A percentile compares a stretch with the other conserved stretches of the same genome.
Conservation (phyloP, 2,888 invertebrate species). For the Drosophila lutescens region DNA sequence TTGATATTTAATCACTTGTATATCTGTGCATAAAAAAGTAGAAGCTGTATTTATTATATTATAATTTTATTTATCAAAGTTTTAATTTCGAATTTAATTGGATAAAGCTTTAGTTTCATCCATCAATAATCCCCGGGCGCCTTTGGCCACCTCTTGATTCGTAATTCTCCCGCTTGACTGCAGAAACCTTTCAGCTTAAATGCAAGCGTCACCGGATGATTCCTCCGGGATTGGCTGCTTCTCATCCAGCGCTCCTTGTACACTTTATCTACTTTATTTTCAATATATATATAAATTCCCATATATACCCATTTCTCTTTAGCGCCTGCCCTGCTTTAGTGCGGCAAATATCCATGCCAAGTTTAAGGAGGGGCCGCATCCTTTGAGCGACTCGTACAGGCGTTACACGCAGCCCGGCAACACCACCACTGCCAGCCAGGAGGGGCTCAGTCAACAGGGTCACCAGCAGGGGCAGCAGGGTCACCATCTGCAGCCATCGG, state of each 20-base stretch:
- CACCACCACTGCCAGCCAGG: slow-evolving; percentile 35
- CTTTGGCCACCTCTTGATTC: slow-evolving; percentile 14
- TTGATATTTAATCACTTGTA: too few species aligned
- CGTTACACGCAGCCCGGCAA: slow-evolving; percentile 66
- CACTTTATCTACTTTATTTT: too few species aligned
- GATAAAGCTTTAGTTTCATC: too few species aligned
- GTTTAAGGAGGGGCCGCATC: slow-evolving; percentile 73
- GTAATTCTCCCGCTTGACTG: slow-evolving; percentile 2
- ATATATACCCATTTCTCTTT: neutral
- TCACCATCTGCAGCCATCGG: slow-evolving; percentile 11
- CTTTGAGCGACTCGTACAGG: slow-evolving; percentile 70
- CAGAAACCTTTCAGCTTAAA: slow-evolving; percentile 14
- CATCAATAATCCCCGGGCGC: neutral
- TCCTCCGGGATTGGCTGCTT: neutral
- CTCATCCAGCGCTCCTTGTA: neutral
- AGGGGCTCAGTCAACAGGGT: neutral
- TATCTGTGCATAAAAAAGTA: too few species aligned
- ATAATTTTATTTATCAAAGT: too few species aligned
- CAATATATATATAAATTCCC: neutral
- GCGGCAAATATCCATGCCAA: slow-evolving; percentile 78
- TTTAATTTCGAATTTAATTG: too few species aligned
- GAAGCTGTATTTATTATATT: too few species aligned
- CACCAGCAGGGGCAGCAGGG: neutral
- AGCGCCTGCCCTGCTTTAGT: slow-evolving; percentile 82
- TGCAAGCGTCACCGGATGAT: slow-evolving; percentile 4